phyloP scores from a whole-genome alignment of 2,113 vertebrate genomes.

The Echinops telfairi region DNA sequence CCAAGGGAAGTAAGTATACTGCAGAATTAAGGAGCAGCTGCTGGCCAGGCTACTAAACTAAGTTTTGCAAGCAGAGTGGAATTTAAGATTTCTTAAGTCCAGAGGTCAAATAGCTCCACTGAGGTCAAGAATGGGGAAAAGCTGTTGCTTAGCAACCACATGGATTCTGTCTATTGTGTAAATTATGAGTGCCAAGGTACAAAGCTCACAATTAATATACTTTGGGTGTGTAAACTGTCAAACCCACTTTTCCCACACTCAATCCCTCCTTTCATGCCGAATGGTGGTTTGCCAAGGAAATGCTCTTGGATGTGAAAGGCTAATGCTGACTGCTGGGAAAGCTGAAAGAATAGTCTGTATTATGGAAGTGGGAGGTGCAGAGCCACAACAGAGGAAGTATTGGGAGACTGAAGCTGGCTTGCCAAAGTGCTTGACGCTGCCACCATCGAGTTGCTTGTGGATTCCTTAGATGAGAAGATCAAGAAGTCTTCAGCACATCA shows the following conservation, averaged over 20 bases:
- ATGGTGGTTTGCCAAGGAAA: slow-evolving; percentile 54
- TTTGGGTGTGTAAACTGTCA: slow-evolving; percentile 46
- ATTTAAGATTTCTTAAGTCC: slow-evolving; percentile 68
- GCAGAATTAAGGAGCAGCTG: slow-evolving; percentile 48
- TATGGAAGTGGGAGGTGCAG: not conserved
- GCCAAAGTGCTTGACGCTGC: slow-evolving; percentile 20
- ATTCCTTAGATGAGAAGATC: slow-evolving; percentile 47
- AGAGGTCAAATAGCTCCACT: slow-evolving; percentile 50
- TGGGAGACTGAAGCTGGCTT: not conserved
- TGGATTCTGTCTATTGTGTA: slow-evolving; percentile 54
- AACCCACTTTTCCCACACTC: slow-evolving; percentile 28
- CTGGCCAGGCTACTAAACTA: not conserved
- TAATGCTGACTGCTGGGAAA: slow-evolving; percentile 24
- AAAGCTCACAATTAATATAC: slow-evolving; percentile 63
- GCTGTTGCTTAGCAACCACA: slow-evolving; percentile 61
- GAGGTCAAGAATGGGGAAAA: slow-evolving; percentile 65
- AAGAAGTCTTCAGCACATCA: slow-evolving; percentile 25
- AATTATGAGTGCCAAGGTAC: slow-evolving; percentile 48
- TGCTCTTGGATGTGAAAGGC: not conserved
- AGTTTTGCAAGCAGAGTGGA: slow-evolving; percentile 57
- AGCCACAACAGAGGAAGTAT: not conserved
- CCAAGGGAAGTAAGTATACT: slow-evolving; percentile 11
- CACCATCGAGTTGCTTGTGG: not conserved
- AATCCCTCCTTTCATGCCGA: slow-evolving; percentile 27
- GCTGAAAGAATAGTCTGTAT: slow-evolving; percentile 23